Percentiles rank a stretch among this genome's conserved stretches.
Conservation (phyloP, 1,140 invertebrate species). For the Sipha flava region DNA sequence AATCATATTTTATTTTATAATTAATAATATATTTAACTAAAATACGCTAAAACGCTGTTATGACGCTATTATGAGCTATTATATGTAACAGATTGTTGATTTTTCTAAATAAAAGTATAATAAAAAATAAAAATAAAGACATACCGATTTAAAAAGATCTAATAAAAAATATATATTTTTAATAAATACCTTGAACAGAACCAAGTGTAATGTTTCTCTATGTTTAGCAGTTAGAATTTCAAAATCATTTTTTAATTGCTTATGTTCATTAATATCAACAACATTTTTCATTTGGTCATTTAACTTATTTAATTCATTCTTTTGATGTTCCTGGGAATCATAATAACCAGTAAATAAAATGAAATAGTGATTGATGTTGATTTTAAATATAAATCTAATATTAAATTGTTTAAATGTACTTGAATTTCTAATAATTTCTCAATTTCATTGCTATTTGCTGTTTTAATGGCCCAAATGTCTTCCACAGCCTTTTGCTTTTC, state of each 20-base stretch:
- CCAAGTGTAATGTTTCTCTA: constrained; percentile 30
- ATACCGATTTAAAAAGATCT: too few relatives aligned
- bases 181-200: constrained; percentile 30
- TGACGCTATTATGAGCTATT: too few relatives aligned
- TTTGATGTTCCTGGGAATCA: constrained; percentile 5
- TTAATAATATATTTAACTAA: too few relatives aligned
- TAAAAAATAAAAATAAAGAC: too few relatives aligned
- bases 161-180: too few relatives aligned
- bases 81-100: too few relatives aligned
- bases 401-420: constrained; percentile 22
- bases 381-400: too few relatives aligned
- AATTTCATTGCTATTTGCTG: not conserved
- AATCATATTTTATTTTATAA: too few relatives aligned
- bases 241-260: constrained; percentile 32
- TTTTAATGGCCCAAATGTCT: constrained; percentile 22
- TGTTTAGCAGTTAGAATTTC: constrained; percentile 34
- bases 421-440: constrained; percentile 29
- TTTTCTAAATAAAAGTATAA: too few relatives aligned
- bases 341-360: not conserved
- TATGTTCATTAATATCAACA: constrained; percentile 21
- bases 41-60: too few relatives aligned
- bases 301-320: constrained; percentile 7
- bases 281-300: constrained; percentile 20
- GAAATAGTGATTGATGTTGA: not conserved
- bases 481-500: constrained; percentile 29